These are phyloP conservation scores for Scolopax mira DNA, from an alignment of 2,113 vertebrate species.

Conservation along the genomic window DNA sequence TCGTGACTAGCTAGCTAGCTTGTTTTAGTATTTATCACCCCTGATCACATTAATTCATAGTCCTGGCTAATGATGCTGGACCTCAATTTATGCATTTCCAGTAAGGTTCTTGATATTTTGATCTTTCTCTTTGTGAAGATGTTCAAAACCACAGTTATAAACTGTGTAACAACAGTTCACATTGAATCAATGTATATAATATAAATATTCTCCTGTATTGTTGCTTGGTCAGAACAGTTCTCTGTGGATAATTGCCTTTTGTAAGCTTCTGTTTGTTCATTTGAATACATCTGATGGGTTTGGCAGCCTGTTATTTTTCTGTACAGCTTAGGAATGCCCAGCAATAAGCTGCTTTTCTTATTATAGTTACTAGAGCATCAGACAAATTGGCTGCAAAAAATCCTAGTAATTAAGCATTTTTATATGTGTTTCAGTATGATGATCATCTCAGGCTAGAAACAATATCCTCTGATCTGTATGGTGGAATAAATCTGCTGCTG, in stretches of 20 bases:
- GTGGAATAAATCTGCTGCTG: background rate
- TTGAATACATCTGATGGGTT: background rate
- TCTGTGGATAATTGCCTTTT: background rate
- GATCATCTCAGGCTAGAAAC: background rate
- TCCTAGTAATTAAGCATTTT: background rate
- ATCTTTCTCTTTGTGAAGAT: background rate
- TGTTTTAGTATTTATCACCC: background rate
- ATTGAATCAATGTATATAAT: background rate
- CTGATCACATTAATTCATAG: background rate
- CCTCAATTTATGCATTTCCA: background rate
- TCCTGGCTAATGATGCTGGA: background rate
- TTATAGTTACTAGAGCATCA: background rate
- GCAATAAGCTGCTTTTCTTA: background rate
- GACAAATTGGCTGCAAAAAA: background rate
- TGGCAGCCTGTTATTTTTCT: background rate
- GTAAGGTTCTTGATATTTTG: background rate
- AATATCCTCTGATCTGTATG: background rate
- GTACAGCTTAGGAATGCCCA: background rate
- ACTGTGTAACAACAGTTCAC: rapidly evolving
- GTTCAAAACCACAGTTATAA: background rate
- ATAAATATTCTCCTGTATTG: background rate
- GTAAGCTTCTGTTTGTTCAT: background rate
- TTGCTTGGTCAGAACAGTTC: background rate
- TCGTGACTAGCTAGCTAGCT: background rate
- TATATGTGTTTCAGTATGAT: background rate